Evolutionary conservation across 1,140 invertebrate species (phyloP), one percentile per base, ranked within the genome.

Genomic region (Drosophila nigrodunni): DNA sequence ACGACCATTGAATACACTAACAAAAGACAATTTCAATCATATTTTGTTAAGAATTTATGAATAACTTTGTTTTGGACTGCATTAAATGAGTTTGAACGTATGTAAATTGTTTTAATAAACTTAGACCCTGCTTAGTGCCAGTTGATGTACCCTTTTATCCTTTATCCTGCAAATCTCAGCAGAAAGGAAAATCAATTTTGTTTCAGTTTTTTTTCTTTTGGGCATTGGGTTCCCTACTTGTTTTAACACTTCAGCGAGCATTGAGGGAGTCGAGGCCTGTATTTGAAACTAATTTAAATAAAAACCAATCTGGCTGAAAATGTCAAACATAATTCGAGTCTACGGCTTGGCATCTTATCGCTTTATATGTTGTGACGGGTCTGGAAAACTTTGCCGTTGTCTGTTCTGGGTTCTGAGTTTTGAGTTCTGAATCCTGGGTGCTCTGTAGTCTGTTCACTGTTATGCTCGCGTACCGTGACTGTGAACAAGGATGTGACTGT

Each of bases 241-340:
- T 88, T 88, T 85, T 87, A 82, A 88, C 82, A 87, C 79, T 82
- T 87, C 61, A 87, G 66, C 77, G 83, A 77, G 55, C 79, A 82
- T 61, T 44, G 67, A 46, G 43, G 18, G 34, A 41, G 52, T 37
- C 59, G 58, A 52, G 54, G 67, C 50, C 65, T 67, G 68, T 82
- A 82, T 87, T 85, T 73, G 80, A 87, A 87, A 87, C 83, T 87
- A 87, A 87, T 87, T 87, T 87, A 80, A 88, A 87, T 87, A 87
- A 87, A 87, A 87, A 82, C 81, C 82, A 87, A 87, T 87, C 82
- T 87, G 80, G 83, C 83, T 72, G 68, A 76, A 66, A 76, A 76
- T 76, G 69, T 66, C 74, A 76, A 72, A 76, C 67, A 87, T 87
- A 87, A 88, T 88, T 79, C 69, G 78, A 64, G 59, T 55, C 67